Percentiles rank a stretch among this genome's conserved stretches.
phyloP scores from a whole-genome alignment of 2,797 vertebrate species.

The Microctenopoma steveboyesi region DNA sequence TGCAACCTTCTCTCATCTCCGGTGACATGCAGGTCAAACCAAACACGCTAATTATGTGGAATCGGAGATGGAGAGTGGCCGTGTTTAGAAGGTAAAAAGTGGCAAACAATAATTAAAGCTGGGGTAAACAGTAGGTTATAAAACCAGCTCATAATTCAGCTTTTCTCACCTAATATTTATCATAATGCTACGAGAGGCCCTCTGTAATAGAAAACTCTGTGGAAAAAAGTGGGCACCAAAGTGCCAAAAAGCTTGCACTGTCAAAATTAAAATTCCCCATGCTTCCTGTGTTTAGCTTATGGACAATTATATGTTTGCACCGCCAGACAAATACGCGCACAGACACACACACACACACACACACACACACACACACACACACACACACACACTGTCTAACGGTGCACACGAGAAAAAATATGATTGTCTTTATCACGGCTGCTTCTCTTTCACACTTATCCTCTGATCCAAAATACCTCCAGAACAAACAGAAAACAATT shows the following conservation, averaged over 20 bases:
- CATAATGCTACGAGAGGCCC: not conserved
- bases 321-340: slow-evolving; percentile 37
- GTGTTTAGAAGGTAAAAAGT: slow-evolving; percentile 62
- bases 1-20: slow-evolving; percentile 71
- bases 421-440: slow-evolving; percentile 70
- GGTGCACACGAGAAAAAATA: slow-evolving; percentile 65
- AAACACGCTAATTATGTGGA: slow-evolving; percentile 71
- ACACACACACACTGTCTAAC: slow-evolving; percentile 10
- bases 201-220: not conserved
- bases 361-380: slow-evolving; percentile 14
- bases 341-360: slow-evolving; percentile 24
- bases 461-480: slow-evolving; percentile 66
- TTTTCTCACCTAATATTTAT: slow-evolving; percentile 39
- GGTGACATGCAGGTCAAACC: slow-evolving; percentile 66
- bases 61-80: slow-evolving; percentile 44
- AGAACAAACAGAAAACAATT: slow-evolving; percentile 74
- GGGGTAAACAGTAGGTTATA: slow-evolving; percentile 60
- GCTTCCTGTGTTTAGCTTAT: slow-evolving; percentile 40
- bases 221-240: slow-evolving; percentile 26
- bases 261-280: slow-evolving; percentile 38
- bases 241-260: slow-evolving; percentile 10
- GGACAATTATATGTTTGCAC: slow-evolving; percentile 48
- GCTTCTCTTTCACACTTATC: slow-evolving; percentile 69
- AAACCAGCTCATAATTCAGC: slow-evolving; percentile 36
- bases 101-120: slow-evolving; percentile 70